phyloP scores from a whole-genome alignment of 2,113 vertebrate species.

The Cynocephalus volans region DNA sequence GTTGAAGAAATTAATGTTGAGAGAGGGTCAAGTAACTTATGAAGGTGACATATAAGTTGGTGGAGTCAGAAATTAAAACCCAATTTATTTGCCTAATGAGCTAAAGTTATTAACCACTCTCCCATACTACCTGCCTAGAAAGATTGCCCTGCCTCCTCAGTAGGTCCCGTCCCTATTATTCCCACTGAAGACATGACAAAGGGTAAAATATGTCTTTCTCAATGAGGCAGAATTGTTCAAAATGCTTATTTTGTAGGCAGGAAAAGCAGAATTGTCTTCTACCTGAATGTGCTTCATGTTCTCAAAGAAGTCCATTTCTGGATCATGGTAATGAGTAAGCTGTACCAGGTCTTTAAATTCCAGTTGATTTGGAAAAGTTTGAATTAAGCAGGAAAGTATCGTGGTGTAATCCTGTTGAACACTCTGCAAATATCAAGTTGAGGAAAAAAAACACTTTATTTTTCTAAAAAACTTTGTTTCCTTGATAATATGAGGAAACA shows the following conservation, averaged over 20 bases:
- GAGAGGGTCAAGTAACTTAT: not conserved
- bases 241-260: not conserved
- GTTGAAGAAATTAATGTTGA: conserved; percentile 35
- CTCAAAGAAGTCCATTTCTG: conserved; percentile 98
- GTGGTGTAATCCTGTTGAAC: conserved; percentile 96
- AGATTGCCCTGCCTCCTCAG: not conserved
- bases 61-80: conserved; percentile 37
- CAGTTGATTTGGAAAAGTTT: conserved; percentile 91
- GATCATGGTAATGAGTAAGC: conserved; percentile 95
- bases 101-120: conserved; percentile 24
- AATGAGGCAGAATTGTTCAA: not conserved
- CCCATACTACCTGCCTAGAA: not conserved
- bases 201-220: not conserved
- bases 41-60: not conserved
- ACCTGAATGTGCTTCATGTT: conserved; percentile 99
- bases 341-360: conserved; percentile 97
- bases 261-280: not conserved
- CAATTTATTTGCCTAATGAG: not conserved
- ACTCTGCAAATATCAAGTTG: conserved; percentile 88
- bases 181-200: not conserved
- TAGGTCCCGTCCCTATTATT: not conserved
- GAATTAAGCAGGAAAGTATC: conserved; percentile 95
- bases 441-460: not conserved
- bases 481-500: not conserved
- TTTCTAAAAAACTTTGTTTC: conserved; percentile 40